Base-by-base conservation (phyloP, 2,888 invertebrate genomes). In the Andrena minutula region DNA sequence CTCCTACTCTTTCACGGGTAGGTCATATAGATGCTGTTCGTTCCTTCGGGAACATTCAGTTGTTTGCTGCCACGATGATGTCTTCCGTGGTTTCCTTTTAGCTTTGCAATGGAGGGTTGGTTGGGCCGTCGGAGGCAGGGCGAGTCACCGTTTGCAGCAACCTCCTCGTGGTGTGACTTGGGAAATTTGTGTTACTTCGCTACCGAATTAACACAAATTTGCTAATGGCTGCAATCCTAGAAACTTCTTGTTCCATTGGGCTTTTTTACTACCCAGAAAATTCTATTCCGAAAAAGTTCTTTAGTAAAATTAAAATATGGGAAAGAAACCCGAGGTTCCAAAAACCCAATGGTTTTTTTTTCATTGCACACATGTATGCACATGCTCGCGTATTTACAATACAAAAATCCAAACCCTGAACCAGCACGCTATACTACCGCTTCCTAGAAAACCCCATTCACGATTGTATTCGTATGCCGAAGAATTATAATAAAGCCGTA, bases 151-250 rank as follows among this genome's bases (percentile, higher is more conserved):
- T 51, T 78, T 78, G 82, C 82, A 78, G 83, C 82, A 83, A 83
- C 83, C 82, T 83, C 78, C 83, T 10, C 82, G 83, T 82, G 83
- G 83, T 83, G 82, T 83, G 83, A 83, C 82, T 82, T 82, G 83
- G 83, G 82, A 72, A 82, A 60, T 82, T 78, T 68, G 20, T 58
- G 20, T 80, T 56, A 47, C 26, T 20, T 30, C 10, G 16, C 20
- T 12, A 7, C 5, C 0, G 1, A 2, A 49, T 26, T 35, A 10
- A 35, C 12, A 8, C 30, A 32, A 71, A 78, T 78, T 83, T 83
- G 78, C 83, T 56, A 69, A 83, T 82, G 63, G 82, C 83, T 82
- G 82, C 72, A 70, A 70, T 1, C 0, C 4, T 20, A 20, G 20
- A 7, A 61, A 30, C 20, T n/a, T 51, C 20, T 28, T 28, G 6